A percentile compares a stretch with the other conserved stretches of the same genome.
Conservation (phyloP, 2,797 vertebrate species). For the Spinus pinus region DNA sequence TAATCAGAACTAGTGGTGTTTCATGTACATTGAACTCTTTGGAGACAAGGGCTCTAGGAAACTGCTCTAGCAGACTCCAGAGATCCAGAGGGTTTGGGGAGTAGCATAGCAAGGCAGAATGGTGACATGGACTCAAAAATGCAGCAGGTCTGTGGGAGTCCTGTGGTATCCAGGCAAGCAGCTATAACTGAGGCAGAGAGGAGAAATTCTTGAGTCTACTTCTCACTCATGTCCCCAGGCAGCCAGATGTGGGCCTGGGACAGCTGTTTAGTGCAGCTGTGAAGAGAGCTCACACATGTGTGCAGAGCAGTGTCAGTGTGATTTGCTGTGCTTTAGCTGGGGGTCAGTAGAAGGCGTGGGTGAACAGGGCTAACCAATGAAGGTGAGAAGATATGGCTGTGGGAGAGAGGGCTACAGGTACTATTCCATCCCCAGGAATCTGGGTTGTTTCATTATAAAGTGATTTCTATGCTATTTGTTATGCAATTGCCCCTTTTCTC, state of each 20-base stretch:
- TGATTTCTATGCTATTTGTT: neutral
- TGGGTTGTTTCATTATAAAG: neutral
- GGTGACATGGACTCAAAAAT: neutral
- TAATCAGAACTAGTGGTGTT: neutral
- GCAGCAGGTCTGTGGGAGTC: neutral
- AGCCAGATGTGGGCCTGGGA: neutral
- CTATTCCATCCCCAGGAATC: neutral
- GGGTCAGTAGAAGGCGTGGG: neutral
- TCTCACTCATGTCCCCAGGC: neutral
- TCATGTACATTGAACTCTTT: neutral
- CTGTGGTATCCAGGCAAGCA: neutral
- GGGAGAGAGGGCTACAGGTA: neutral
- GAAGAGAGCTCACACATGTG: neutral
- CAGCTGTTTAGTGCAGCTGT: neutral
- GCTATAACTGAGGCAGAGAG: neutral
- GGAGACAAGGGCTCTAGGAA: neutral
- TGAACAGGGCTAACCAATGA: neutral
- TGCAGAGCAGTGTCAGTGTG: neutral
- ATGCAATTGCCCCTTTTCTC: neutral
- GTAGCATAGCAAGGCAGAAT: neutral
- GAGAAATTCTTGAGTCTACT: neutral
- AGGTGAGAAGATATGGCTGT: neutral
- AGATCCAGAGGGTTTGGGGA: neutral
- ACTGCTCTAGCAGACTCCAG: neutral
- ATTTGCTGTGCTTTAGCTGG: accelerated